phyloP scores from a whole-genome alignment of 2,888 invertebrate species.

The Drosophila prolongata region DNA sequence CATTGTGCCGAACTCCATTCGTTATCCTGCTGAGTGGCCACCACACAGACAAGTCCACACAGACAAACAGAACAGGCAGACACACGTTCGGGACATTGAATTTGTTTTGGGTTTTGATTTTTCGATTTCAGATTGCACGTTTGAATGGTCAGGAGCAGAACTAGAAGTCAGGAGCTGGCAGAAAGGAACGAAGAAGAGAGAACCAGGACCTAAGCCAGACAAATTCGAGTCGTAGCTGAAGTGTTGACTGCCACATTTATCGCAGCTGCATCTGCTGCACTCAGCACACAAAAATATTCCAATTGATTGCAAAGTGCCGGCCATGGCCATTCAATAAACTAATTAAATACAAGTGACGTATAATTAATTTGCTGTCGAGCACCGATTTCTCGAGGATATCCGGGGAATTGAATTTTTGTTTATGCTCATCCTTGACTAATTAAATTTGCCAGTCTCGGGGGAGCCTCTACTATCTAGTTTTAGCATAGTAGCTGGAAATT shows the following conservation, averaged over 20 bases:
- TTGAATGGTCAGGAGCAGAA: constrained; percentile 55
- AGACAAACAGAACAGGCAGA: constrained; percentile 20
- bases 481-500: constrained; percentile 25
- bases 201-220: constrained; percentile 8
- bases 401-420: constrained; percentile 25
- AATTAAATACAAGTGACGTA: constrained; percentile 43
- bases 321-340: constrained; percentile 42
- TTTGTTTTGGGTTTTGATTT: constrained; percentile 77
- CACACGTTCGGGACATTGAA: constrained; percentile 73
- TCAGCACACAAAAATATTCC: constrained; percentile 8
- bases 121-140: constrained; percentile 76
- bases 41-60: constrained; percentile 27
- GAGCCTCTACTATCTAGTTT: not conserved
- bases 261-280: constrained; percentile 34
- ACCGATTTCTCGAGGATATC: constrained; percentile 11
- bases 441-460: constrained; percentile 15
- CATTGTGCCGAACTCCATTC: constrained; percentile 54
- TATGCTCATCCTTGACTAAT: constrained; percentile 32
- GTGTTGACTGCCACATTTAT: constrained; percentile 49
- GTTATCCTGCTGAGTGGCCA: constrained; percentile 52
- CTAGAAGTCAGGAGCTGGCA: constrained; percentile 1
- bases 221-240: constrained; percentile 32
- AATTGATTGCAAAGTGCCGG: constrained; percentile 39
- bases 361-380: constrained; percentile 37
- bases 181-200: constrained; percentile 3